phyloP scores from a whole-genome alignment of 2,113 vertebrate species.

The Syrrhaptes paradoxus region DNA sequence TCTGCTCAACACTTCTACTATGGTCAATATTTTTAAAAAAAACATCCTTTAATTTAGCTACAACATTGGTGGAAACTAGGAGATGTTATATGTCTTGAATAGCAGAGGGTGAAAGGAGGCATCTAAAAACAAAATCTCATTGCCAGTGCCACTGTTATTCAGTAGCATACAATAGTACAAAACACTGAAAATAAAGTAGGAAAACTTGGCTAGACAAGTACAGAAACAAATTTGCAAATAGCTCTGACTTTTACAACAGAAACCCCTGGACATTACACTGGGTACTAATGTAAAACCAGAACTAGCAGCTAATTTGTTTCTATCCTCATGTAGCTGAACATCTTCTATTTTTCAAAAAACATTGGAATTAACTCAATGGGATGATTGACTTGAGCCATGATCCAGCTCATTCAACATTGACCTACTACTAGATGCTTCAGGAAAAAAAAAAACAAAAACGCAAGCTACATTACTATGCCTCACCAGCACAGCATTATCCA shows the following conservation, averaged over 20 bases:
- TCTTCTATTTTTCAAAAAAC: background rate
- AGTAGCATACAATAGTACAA: background rate
- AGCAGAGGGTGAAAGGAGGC: background rate
- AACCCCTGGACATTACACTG: background rate
- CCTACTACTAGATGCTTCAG: background rate
- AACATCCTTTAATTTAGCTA: background rate
- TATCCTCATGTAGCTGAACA: background rate
- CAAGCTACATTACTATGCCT: background rate
- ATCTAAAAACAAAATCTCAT: background rate
- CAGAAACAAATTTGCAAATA: background rate
- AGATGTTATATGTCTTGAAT: background rate
- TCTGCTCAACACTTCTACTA: background rate
- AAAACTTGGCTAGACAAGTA: background rate
- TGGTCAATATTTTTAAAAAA: background rate
- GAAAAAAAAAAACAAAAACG: background rate
- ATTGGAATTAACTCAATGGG: background rate
- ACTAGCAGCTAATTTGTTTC: background rate
- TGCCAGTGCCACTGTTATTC: background rate
- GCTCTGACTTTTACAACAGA: background rate
- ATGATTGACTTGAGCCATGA: background rate
- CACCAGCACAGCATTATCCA: background rate
- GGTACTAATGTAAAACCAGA: background rate
- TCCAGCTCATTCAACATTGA: background rate
- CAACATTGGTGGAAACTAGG: background rate
- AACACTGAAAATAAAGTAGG: background rate